These are phyloP conservation scores for Chloropsis hardwickii DNA, from an alignment of 2,113 vertebrate species.

Conservation along the genomic window DNA sequence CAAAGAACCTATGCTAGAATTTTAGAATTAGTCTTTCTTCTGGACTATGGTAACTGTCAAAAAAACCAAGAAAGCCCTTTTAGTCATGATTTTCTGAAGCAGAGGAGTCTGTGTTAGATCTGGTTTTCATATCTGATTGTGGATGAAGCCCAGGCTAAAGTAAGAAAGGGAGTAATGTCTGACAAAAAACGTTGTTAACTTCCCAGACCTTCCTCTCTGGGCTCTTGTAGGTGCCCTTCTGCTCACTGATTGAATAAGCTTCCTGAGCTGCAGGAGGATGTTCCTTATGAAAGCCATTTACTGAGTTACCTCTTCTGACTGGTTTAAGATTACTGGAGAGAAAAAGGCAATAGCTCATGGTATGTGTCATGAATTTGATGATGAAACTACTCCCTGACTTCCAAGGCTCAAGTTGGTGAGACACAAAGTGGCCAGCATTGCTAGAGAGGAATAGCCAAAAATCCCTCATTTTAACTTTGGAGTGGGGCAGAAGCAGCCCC, in stretches of 20 bases:
- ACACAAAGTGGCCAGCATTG: background rate
- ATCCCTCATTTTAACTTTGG: background rate
- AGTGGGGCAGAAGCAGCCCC: background rate
- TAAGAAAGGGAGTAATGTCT: background rate
- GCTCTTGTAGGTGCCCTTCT: background rate
- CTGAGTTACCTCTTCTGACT: background rate
- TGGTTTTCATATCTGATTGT: background rate
- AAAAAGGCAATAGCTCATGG: background rate
- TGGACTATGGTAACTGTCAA: background rate
- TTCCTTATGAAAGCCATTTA: background rate
- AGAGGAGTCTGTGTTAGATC: background rate
- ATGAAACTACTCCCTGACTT: background rate
- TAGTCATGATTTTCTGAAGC: background rate
- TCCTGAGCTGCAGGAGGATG: background rate
- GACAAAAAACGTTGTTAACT: background rate
- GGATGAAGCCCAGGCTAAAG: background rate
- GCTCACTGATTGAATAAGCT: background rate
- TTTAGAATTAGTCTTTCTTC: background rate
- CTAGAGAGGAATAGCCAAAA: background rate
- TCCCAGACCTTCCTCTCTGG: background rate
- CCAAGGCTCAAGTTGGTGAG: background rate
- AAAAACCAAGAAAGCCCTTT: background rate
- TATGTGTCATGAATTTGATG: background rate
- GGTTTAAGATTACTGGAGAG: background rate
- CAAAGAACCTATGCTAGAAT: background rate